Evolutionary conservation across 2,888 invertebrate species (phyloP).

Genomic region (Trichopoda pennipes): DNA sequence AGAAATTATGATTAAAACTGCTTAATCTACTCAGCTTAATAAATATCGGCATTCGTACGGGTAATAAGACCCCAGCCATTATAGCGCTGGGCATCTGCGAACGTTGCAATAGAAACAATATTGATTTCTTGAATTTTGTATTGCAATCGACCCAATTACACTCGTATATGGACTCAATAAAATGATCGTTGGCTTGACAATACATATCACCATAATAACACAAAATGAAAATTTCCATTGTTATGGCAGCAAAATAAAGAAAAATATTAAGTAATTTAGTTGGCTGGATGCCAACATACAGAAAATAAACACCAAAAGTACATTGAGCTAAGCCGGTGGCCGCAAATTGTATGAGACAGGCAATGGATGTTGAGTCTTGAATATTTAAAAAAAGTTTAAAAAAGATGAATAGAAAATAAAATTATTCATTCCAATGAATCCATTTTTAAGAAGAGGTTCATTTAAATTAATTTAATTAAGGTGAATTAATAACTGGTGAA

Average conservation of each 20-base stretch:
- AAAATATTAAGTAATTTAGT: conserved; percentile 64
- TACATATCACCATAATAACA: conserved; percentile 83
- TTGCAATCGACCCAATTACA: conserved; percentile 83
- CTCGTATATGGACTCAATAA: conserved; percentile 82
- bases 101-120: conserved; percentile 81
- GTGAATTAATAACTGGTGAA: no score
- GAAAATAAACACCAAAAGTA: conserved; percentile 80
- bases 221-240: conserved; percentile 82
- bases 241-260: conserved; percentile 79
- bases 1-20: no score
- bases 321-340: conserved; percentile 80
- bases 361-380: conserved; percentile 81
- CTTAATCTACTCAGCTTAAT: conserved; percentile 78
- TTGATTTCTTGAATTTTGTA: conserved; percentile 76
- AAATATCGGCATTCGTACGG: conserved; percentile 82
- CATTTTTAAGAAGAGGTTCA: no score
- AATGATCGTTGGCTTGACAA: conserved; percentile 80
- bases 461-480: no score
- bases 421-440: no score
- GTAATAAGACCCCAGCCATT: conserved; percentile 82
- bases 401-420: conserved; percentile 27
- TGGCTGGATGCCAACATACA: conserved; percentile 73
- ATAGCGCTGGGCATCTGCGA: conserved; percentile 82
- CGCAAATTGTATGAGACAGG: conserved; percentile 82
- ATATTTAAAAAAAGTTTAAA: conserved; percentile 81